Base-by-base conservation (phyloP, 2,113 vertebrate species). In the Thunnus thynnus region DNA sequence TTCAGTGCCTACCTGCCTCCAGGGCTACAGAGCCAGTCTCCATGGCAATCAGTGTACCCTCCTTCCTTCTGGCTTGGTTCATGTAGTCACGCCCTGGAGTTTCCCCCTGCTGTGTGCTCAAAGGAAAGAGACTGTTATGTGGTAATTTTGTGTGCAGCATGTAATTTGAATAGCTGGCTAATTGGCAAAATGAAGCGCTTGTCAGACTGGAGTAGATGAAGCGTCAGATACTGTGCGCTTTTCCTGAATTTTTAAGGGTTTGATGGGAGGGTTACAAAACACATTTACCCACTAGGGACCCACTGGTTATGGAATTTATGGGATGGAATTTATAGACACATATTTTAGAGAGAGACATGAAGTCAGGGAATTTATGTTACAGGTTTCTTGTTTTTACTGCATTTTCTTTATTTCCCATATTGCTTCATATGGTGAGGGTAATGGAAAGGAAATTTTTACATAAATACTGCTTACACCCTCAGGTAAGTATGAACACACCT, bases 101-200 rank as follows among this genome's bases (percentile, higher is more conserved):
- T 84, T 69, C 82, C 89, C 84, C 68, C 80, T 27, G 46, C 70
- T 58, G 57, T 62, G 57, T 18, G 14, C 58, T 65, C 79, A 75
- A 76, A 89, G 84, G 85, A 91, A 88, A 84, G 54, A 46, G 60
- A 66, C 83, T 74, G 67, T 89, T 89, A 87, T 68, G 62, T 67
- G 25, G 80, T 68, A 84, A 76, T 81, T 88, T 83, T 36, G 64
- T 78, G n/a, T 82, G 64, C 46, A 85, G 78, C 63, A 3, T 91
- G 82, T 86, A 83, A 91, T 93, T 87, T 88, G 72, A 80, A 84
- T 73, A 62, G 66, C 67, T 18, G 73, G 50, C 63, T 81, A 83
- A 87, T 85, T 91, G 86, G 78, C 36, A 47, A 82, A 88, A 30
- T 65, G 63, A 48, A 47, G 71, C 25, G 14, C 27, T 18, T 60